Evolutionary conservation across 2,113 vertebrate genomes (phyloP), one percentile per base, ranked within the genome.

Genomic region (Hiodon tergisus): DNA sequence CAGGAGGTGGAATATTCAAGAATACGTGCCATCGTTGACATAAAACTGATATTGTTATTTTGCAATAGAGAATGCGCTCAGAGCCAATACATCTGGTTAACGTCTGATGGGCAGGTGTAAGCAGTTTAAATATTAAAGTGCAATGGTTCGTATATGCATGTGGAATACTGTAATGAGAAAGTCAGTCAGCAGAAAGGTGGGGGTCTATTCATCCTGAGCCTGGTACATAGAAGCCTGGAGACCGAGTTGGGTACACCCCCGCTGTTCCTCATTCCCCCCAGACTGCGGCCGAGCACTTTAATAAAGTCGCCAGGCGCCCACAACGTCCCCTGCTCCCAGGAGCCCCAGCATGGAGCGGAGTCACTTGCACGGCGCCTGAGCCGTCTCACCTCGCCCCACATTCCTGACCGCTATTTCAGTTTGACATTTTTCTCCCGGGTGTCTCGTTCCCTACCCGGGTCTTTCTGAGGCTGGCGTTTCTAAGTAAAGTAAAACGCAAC

Each of bases 281-380:
- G 17, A 63, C 14, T 31, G 55, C 16, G 63, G 13, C 48, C 50
- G 63, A 57, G 54, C 57, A 73, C 76, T 73, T 78, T 78, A 73
- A 78, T 78, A 73, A 78, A 78, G 76, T 73, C 31, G 31, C 31
- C 31, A 31, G 31, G 31, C 31, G 1, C 13, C 10, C 55, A 14
- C 9, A 11, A 11, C 57, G 48, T 17, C 57, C 66, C 50, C 57
- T 51, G n/a, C 53, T 54, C 62, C 46, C 68, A 52, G 13, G 11
- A 62, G 53, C 5, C 50, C 31, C 59, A 63, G 58, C 17, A 66
- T 46, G 52, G 62, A 63, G 9, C 70, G 46, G 76, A 11, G 14
- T 59, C 58, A 67, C 46, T 46, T 5, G 6, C 7, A 3, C 17
- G 6, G 31, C 47, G 55, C 5, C 17, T 14, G 31, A 6, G 55